Base-by-base conservation (phyloP, 2,113 vertebrate genomes). In the Tauraco erythrolophus region DNA sequence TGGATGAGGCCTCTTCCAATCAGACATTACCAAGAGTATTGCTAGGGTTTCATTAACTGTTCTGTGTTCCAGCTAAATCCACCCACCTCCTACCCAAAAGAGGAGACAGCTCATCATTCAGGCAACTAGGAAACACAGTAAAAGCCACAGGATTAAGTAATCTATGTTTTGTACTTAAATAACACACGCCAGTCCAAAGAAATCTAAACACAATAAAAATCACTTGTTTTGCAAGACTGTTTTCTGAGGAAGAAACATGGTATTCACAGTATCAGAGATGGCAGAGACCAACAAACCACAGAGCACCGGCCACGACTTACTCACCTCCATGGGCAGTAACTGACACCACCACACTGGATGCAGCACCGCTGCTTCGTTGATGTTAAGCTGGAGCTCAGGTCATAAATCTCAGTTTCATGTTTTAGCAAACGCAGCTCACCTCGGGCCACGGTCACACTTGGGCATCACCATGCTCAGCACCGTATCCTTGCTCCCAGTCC, bases 311-410 rank as follows among this genome's bases (percentile, higher is more conserved):
- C n/a, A 11, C 0, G 1, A 4, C 2, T 30, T 9, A 8, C 5
- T 30, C 19, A 5, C 2, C 35, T 19, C 43, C 35, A 1, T 0
- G 7, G 19, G 7, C 56, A 60, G 48, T 0, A 51, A 24, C 14
- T 1, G 9, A 1, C 6, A 37, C 3, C 15, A 5, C 19, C 10
- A 1, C 5, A 1, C 19, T 7, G 8, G 37, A 27, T 1, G 7
- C 0, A 7, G 14, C 9, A 35, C 25, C 30, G 0, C 19, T 7
- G 22, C 19, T 60, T 4, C 30, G 25, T 1, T 13, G 15, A 10
- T 0, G 1, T 12, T 37, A 25, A 72, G 14, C 43, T 17, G 5
- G 21, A 51, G 12, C 27, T 43, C 10, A 4, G 1, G 2, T 2
- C 1, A 30, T 3, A 39, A 28, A 27, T 2, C 27, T 30, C 65